Evolutionary conservation across 2,797 vertebrate species (phyloP).

Genomic region (Pangasius macronema): DNA sequence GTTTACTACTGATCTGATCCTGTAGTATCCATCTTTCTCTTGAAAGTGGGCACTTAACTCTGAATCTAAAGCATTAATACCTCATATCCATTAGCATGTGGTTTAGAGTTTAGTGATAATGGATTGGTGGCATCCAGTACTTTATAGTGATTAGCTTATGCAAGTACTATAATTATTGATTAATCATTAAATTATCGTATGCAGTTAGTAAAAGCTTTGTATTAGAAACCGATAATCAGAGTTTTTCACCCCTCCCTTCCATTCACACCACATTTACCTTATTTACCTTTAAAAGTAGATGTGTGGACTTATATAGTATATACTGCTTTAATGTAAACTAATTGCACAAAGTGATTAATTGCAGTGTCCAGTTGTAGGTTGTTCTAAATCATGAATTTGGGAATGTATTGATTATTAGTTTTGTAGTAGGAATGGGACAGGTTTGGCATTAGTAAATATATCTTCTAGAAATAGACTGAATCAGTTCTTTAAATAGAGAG

Average conservation of each 20-base stretch:
- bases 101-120: neutral
- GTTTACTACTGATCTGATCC: neutral
- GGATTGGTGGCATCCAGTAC: neutral
- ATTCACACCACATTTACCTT: neutral
- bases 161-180: neutral
- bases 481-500: neutral
- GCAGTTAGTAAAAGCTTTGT: neutral
- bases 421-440: neutral
- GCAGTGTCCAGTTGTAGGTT: neutral
- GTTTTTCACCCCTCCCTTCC: neutral
- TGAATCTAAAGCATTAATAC: neutral
- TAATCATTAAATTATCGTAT: neutral
- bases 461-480: neutral
- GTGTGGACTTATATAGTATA: neutral
- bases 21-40: neutral
- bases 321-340: neutral
- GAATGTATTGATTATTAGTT: neutral
- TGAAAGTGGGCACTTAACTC: neutral
- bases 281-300: neutral
- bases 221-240: neutral
- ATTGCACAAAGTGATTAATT: neutral
- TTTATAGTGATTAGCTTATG: neutral
- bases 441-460: neutral
- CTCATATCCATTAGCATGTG: neutral
- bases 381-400: neutral